A percentile compares a stretch with the other conserved stretches of the same genome.
These are phyloP conservation scores for Drosophila parthenogenetica DNA, from an alignment of 2,888 invertebrate species.

Conservation along the genomic window DNA sequence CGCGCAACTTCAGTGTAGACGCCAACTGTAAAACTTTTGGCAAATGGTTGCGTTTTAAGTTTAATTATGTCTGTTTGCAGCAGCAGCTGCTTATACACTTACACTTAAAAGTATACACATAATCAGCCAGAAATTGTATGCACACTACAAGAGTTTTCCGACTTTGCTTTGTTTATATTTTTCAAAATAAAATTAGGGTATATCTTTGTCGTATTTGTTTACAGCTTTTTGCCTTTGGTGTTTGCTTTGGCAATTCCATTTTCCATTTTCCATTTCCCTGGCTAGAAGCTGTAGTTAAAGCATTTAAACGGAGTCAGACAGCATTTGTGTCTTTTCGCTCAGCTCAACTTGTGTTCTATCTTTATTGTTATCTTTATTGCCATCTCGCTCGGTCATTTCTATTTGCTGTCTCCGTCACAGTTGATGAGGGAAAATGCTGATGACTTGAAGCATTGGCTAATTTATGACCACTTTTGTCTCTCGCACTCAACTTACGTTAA, in stretches of 20 bases:
- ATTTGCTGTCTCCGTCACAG: constrained; percentile 3
- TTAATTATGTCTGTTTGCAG: constrained; percentile 50
- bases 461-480: constrained; percentile 58
- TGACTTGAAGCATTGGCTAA: constrained; percentile 46
- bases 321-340: constrained; percentile 12
- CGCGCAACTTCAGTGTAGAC: constrained; percentile 49
- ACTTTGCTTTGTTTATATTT: no score
- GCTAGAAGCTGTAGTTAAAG: constrained; percentile 1
- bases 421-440: constrained; percentile 2
- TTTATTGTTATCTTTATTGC: background rate
- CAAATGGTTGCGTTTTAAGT: constrained; percentile 61
- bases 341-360: background rate
- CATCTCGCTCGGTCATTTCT: constrained; percentile 4
- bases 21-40: constrained; percentile 55
- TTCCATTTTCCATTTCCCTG: background rate
- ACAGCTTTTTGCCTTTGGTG: background rate
- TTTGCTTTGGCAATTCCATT: background rate
- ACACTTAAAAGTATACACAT: background rate
- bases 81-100: background rate
- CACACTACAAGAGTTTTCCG: background rate
- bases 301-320: constrained; percentile 5
- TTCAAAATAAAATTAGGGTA: background rate
- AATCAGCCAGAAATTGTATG: background rate
- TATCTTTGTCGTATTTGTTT: background rate
- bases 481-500: constrained; percentile 55